phyloP scores from a whole-genome alignment of 2,113 vertebrate genomes.

The Odocoileus virginianus region DNA sequence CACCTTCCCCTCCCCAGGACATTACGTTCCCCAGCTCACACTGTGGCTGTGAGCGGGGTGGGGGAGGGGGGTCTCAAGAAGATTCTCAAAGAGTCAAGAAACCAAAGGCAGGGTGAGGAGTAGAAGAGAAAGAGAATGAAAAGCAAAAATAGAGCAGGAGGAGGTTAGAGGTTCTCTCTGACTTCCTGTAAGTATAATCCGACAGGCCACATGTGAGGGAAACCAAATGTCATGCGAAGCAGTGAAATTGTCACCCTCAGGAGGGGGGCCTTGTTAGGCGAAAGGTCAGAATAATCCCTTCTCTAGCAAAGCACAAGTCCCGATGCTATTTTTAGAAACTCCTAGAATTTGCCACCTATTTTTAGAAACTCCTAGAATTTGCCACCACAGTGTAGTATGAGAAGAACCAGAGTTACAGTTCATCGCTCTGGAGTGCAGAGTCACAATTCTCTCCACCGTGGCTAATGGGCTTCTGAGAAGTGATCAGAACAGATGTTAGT shows the following conservation, averaged over 20 bases:
- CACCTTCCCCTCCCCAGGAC: background rate
- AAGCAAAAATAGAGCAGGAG: slow-evolving; percentile 51
- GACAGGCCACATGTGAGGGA: slow-evolving; percentile 63
- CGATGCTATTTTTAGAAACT: slow-evolving; percentile 53
- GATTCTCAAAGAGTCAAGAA: slow-evolving; percentile 45
- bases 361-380: slow-evolving; percentile 60
- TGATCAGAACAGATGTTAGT: background rate
- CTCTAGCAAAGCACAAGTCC: slow-evolving; percentile 34
- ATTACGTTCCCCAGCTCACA: background rate
- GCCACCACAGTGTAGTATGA: background rate
- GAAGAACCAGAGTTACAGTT: background rate
- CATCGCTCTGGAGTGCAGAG: background rate
- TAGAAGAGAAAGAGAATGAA: slow-evolving; percentile 57
- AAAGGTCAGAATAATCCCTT: slow-evolving; percentile 70
- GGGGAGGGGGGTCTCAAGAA: background rate
- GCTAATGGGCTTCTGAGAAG: slow-evolving; percentile 27
- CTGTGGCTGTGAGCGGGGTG: background rate
- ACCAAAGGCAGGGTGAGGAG: background rate
- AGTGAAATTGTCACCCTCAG: slow-evolving; percentile 69
- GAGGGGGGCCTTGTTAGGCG: background rate
- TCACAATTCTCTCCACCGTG: background rate
- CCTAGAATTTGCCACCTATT: slow-evolving; percentile 54
- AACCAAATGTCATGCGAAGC: slow-evolving; percentile 71
- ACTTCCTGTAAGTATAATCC: slow-evolving; percentile 72
- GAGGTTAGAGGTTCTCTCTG: slow-evolving; percentile 63